These are phyloP conservation scores for Apis dorsata DNA, from an alignment of 1,140 invertebrate species.

Conservation along the genomic window DNA sequence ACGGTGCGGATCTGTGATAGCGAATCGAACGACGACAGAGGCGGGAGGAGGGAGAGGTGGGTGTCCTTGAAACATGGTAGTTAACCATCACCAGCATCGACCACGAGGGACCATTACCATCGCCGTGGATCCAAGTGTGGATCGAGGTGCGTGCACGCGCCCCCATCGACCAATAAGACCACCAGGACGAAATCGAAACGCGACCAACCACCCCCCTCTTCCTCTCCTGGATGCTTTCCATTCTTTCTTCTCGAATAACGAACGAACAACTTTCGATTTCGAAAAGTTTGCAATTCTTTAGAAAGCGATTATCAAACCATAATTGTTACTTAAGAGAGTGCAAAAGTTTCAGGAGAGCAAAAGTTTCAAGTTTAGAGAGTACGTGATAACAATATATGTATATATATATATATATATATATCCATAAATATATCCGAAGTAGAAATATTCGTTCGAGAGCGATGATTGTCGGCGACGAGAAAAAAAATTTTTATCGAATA, in stretches of 20 bases:
- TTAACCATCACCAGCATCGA: conserved; percentile 65
- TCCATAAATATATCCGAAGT: not conserved
- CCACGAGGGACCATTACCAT: conserved; percentile 64
- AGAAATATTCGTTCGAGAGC: not conserved
- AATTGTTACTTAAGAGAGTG: no score
- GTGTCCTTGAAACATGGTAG: conserved; percentile 72
- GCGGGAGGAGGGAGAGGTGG: conserved; percentile 44
- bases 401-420: no score
- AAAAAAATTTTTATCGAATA: conserved; percentile 14
- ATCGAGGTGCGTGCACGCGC: conserved; percentile 45
- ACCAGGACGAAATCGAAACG: not conserved
- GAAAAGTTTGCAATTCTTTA: no score
- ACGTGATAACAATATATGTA: not conserved
- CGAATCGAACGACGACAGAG: conserved; percentile 47
- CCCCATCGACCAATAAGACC: conserved; percentile 8
- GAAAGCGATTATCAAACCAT: no score
- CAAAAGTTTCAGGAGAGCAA: no score
- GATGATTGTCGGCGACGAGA: not conserved
- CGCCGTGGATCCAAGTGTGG: conserved; percentile 25
- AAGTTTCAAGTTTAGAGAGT: not conserved
- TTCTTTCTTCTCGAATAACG: no score
- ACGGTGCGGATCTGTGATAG: conserved; percentile 52
- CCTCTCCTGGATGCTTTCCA: not conserved
- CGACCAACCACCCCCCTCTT: no score
- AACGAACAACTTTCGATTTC: not conserved